These are phyloP conservation scores for Psittacula cyanocephala DNA, from an alignment of 2,113 vertebrate species.

Conservation along the genomic window DNA sequence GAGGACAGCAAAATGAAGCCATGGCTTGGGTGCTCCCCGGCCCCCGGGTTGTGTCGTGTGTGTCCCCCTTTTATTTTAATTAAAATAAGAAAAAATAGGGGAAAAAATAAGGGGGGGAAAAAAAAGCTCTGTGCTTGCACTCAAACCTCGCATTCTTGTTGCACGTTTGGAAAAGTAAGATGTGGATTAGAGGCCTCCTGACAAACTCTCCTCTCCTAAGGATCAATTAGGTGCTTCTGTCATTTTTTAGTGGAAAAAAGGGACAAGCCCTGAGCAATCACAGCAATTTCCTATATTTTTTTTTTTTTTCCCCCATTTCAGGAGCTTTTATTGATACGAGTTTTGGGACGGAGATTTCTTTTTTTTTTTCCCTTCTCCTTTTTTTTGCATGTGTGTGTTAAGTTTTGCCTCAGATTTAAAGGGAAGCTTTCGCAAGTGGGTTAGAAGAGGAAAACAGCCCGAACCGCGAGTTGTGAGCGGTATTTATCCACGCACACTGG, in stretches of 20 bases:
- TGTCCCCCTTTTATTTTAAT: background rate
- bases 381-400: background rate
- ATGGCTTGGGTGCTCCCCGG: background rate
- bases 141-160: slow-evolving; percentile 34
- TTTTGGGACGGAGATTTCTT: background rate
- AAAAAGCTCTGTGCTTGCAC: background rate
- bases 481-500: slow-evolving; percentile 5
- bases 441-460: slow-evolving; percentile 49
- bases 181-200: slow-evolving; percentile 62
- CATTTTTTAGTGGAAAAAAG: slow-evolving; percentile 31
- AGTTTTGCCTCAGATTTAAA: slow-evolving; percentile 45
- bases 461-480: background rate
- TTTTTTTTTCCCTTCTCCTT: background rate
- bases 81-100: background rate
- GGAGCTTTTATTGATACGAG: background rate
- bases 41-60: background rate
- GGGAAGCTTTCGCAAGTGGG: slow-evolving; percentile 42
- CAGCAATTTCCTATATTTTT: background rate
- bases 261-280: background rate
- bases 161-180: slow-evolving; percentile 54
- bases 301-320: slow-evolving; percentile 14
- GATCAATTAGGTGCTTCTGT: slow-evolving; percentile 29
- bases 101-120: fast-evolving
- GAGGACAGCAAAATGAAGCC: slow-evolving; percentile 34
- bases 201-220: slow-evolving; percentile 41